Base-by-base conservation (phyloP, 1,140 invertebrate genomes). In the Euwallacea similis region DNA sequence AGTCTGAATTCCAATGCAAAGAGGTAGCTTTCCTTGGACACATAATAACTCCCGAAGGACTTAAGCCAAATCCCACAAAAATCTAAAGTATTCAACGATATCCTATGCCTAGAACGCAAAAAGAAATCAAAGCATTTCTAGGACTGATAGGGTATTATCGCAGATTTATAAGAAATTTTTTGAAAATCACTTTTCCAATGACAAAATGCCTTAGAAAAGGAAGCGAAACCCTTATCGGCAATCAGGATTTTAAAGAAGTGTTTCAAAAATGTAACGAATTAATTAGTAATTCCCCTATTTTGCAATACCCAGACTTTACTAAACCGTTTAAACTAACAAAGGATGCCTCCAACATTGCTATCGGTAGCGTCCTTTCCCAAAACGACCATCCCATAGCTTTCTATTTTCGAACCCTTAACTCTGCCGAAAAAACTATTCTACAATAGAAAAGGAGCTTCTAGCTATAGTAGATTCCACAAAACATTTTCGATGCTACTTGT, bases 271-370 rank as follows among this genome's bases (percentile, higher is more conserved):
- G 33, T n/a, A 61, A 69, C 21, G 46, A 43, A 60, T 7, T 66
- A 42, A 43, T 78, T 42, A 75, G 42, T 16, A 66, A 64, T 42
- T 66, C 74, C 50, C 75, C 75, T 7, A 9, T 73, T 21, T 46
- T 69, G 0, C 60, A 69, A 50, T 73, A 75, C 79, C 80, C 79
- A 1, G 78, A 82, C 67, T 81, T 81, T 72, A 21, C 21, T 2
- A 77, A 79, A 78, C 54, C 42, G 66, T 82, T 81, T 59, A 76
- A 76, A 11, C 64, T 82, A 33, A 76, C 77, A 8, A 80, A 1
- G 1, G 21, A 33, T 33, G 21, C 21, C 21, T 33, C 21, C 1
- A 33, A 33, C 21, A 33, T 33, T 2, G 21, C 21, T 2, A 33
- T 33, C 4, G 21, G 21, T 33, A 33, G 21, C 21, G 21, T 33